Evolutionary conservation across 2,113 vertebrate genomes (phyloP).

Genomic region (Micronycteris hirsuta): DNA sequence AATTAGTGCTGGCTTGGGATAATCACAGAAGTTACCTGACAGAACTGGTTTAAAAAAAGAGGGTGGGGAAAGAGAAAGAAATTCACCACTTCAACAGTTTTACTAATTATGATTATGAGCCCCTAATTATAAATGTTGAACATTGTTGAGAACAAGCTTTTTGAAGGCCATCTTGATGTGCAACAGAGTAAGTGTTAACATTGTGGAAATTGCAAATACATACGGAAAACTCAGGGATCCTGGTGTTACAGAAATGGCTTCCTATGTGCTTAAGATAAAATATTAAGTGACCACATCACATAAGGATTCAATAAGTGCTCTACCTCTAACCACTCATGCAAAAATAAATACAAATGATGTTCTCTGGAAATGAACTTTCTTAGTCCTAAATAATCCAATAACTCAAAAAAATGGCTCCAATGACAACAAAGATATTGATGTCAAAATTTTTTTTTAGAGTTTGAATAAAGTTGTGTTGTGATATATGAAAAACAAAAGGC

Average conservation of each 20-base stretch:
- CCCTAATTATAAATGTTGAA: neutral
- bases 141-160: neutral
- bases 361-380: neutral
- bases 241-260: neutral
- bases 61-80: neutral
- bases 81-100: neutral
- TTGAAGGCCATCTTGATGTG: neutral
- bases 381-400: neutral
- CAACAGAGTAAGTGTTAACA: neutral
- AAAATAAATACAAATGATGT: neutral
- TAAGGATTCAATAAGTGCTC: neutral
- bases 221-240: neutral
- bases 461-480: neutral
- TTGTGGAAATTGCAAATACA: neutral
- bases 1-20: too few relatives aligned
- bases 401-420: neutral
- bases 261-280: neutral
- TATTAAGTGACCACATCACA: neutral
- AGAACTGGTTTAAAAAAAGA: neutral
- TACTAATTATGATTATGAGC: neutral
- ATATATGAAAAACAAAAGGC: neutral
- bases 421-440: neutral
- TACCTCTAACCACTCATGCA: neutral
- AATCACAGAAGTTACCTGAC: too few relatives aligned
- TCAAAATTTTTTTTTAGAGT: neutral